These are phyloP conservation scores for Drosophila mayaguana DNA, from an alignment of 2,888 invertebrate species.

Conservation along the genomic window DNA sequence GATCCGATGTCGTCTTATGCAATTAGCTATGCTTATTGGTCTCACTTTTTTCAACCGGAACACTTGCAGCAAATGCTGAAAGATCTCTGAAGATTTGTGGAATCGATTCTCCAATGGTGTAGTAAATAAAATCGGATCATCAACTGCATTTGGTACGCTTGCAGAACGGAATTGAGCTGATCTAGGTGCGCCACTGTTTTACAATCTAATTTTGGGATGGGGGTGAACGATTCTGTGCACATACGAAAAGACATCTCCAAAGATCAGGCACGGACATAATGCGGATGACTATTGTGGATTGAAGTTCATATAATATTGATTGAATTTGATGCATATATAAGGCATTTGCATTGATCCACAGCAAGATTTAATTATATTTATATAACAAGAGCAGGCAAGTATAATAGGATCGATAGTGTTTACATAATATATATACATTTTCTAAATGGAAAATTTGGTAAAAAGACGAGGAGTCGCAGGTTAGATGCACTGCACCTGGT, in stretches of 20 bases:
- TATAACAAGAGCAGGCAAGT: neutral
- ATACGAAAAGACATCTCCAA: too few species aligned
- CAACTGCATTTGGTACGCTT: too few species aligned
- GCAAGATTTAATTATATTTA: neutral
- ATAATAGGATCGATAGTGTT: neutral
- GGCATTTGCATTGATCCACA: neutral
- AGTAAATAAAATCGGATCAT: too few species aligned
- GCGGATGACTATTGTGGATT: too few species aligned
- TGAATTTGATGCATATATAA: neutral
- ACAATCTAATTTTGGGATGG: neutral
- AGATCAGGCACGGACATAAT: too few species aligned
- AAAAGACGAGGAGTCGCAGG: neutral
- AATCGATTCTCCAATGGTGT: constrained; percentile 26
- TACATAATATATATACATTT: constrained; percentile 21
- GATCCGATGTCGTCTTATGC: constrained; percentile 89
- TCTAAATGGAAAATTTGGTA: constrained; percentile 35
- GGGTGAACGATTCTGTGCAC: too few species aligned
- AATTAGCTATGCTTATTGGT: constrained; percentile 87
- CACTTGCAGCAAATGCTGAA: constrained; percentile 83
- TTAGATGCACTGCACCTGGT: constrained; percentile 89
- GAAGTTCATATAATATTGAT: too few species aligned
- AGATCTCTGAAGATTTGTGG: constrained; percentile 82
- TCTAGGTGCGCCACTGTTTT: too few species aligned
- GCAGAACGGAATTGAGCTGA: too few species aligned
- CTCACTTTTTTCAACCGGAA: constrained; percentile 86